Percentiles rank a stretch among this genome's conserved stretches.
Evolutionary conservation across 2,888 invertebrate species (phyloP).

Genomic region (Tachina lurida): DNA sequence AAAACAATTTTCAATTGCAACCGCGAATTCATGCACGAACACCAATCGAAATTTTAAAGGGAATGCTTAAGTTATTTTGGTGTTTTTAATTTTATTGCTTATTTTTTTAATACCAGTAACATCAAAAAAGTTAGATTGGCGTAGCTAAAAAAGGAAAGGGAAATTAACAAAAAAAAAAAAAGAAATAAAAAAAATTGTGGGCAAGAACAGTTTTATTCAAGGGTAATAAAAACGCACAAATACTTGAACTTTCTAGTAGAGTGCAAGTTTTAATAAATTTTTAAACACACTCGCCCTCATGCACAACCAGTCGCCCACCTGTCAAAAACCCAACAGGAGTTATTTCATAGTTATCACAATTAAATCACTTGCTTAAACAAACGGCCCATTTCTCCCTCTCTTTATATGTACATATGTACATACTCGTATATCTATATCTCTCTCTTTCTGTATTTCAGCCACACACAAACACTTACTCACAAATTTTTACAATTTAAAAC

Average conservation of each 20-base stretch:
- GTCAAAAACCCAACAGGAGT: slow-evolving; percentile 46
- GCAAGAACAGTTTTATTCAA: slow-evolving; percentile 35
- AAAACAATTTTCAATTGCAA: slow-evolving; percentile 50
- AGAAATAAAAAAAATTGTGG: neutral
- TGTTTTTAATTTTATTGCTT: neutral
- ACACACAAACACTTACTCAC: neutral
- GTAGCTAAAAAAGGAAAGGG: slow-evolving; percentile 46
- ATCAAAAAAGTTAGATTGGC: neutral
- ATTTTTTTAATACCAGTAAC: slow-evolving; percentile 10
- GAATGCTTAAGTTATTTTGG: slow-evolving; percentile 2
- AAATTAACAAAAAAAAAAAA: slow-evolving; percentile 30
- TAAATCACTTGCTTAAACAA: slow-evolving; percentile 16
- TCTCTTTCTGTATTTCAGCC: neutral
- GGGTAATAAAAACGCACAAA: slow-evolving; percentile 45
- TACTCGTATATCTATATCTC: neutral
- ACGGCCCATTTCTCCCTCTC: neutral
- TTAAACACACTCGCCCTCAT: slow-evolving; percentile 8
- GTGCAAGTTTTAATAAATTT: slow-evolving; percentile 4
- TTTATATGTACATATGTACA: no score
- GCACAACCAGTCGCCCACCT: slow-evolving; percentile 6
- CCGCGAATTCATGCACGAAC: slow-evolving; percentile 55
- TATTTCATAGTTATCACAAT: slow-evolving; percentile 6
- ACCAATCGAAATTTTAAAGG: slow-evolving; percentile 7
- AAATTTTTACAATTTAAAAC: slow-evolving; percentile 19
- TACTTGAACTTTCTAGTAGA: neutral